A percentile compares a stretch with the other conserved stretches of the same genome.
phyloP scores from a whole-genome alignment of 1,140 invertebrate genomes.

The Drosophila yakuba region DNA sequence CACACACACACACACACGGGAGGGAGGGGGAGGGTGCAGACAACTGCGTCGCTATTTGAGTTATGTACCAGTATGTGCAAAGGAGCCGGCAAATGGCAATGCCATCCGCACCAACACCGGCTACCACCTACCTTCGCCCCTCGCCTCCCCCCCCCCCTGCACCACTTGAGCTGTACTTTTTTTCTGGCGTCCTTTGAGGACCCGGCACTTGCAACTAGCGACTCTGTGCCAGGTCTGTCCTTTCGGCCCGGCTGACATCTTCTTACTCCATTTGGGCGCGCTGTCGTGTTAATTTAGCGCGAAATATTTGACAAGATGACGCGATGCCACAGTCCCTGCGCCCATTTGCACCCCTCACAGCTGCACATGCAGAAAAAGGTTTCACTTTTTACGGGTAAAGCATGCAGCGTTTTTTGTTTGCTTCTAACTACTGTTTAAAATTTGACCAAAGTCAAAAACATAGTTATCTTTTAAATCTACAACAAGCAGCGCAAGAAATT shows the following conservation, averaged over 20 bases:
- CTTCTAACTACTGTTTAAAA: not conserved
- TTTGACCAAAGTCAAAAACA: too few relatives aligned
- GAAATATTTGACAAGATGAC: constrained; percentile 82
- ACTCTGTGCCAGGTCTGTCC: constrained; percentile 22
- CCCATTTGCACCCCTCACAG: constrained; percentile 14
- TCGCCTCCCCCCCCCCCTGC: not conserved
- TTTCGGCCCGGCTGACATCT: constrained; percentile 65
- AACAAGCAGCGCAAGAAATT: not conserved
- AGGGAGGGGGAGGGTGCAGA: not conserved
- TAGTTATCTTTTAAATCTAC: too few relatives aligned
- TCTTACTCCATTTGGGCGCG: constrained; percentile 80
- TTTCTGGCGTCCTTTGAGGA: constrained; percentile 52
- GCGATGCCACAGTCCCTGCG: constrained; percentile 45
- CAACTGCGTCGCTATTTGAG: constrained; percentile 61
- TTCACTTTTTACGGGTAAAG: too few relatives aligned
- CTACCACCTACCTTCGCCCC: not conserved
- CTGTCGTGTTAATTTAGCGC: constrained; percentile 82
- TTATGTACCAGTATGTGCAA: constrained; percentile 61
- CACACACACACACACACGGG: constrained; percentile 1
- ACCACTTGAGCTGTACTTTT: constrained; percentile 60
- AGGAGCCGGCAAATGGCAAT: constrained; percentile 31
- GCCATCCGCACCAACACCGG: not conserved
- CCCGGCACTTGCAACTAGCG: constrained; percentile 27
- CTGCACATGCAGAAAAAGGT: constrained; percentile 1
- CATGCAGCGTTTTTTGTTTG: too few relatives aligned